These are phyloP conservation scores for Pseudorectes ferrugineus DNA, from an alignment of 2,113 vertebrate genomes.

Conservation along the genomic window DNA sequence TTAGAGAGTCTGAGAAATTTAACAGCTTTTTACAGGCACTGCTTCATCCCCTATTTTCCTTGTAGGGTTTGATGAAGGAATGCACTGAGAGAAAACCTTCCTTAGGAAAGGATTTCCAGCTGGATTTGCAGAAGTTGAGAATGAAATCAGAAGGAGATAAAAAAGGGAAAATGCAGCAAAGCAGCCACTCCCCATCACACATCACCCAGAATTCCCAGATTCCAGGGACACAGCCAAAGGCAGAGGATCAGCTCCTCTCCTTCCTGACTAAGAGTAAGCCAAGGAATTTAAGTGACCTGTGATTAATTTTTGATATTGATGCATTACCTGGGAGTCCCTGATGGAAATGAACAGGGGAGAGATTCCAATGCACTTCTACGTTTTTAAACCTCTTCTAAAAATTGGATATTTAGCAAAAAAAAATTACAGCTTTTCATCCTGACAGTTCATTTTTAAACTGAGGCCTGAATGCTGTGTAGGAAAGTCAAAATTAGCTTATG, in stretches of 20 bases:
- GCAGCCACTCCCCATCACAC: not conserved
- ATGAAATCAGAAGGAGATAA: not conserved
- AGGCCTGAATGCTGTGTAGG: rapidly evolving
- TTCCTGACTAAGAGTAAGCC: conserved; percentile 31
- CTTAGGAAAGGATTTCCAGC: not conserved
- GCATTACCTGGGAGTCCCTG: not conserved
- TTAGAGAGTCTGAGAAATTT: rapidly evolving
- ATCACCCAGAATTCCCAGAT: not conserved
- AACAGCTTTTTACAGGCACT: not conserved
- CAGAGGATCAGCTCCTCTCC: not conserved
- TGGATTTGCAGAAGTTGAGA: not conserved
- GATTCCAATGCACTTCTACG: not conserved
- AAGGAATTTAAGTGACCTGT: no score
- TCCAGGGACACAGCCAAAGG: not conserved
- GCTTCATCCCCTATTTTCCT: not conserved
- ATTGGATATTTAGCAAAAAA: not conserved
- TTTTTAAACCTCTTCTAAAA: not conserved
- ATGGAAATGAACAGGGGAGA: not conserved
- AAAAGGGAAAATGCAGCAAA: not conserved
- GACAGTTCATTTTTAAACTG: not conserved
- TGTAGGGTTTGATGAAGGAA: not conserved
- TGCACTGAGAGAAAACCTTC: not conserved
- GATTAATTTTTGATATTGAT: not conserved
- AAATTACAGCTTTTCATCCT: not conserved
- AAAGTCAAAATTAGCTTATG: not conserved